Conservation (phyloP, 2,888 invertebrate species). For the Aleiodes testaceus region DNA sequence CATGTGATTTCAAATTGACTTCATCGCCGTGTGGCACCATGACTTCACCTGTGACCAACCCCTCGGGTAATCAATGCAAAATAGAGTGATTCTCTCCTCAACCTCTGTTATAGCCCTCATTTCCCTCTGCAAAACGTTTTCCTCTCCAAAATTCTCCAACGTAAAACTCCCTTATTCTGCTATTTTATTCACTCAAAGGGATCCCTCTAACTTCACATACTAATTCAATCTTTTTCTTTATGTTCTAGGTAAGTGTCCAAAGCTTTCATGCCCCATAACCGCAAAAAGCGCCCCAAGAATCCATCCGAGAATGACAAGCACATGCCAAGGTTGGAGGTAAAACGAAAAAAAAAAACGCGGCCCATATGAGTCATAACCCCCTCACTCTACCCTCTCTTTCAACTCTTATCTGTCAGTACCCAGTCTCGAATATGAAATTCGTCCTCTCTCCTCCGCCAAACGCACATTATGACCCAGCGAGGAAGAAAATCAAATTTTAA, state of each 20-base stretch:
- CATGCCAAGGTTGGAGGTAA: not conserved
- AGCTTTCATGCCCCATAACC: constrained; percentile 18
- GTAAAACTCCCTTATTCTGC: too few relatives aligned
- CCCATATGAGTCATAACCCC: not conserved
- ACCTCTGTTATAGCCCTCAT: too few relatives aligned
- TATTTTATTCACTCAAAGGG: too few relatives aligned
- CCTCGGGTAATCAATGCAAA: too few relatives aligned
- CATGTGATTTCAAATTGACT: too few relatives aligned
- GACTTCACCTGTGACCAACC: too few relatives aligned
- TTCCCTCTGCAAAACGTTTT: too few relatives aligned
- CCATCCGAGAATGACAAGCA: constrained; percentile 33
- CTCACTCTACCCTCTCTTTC: not conserved
- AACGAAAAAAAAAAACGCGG: constrained; percentile 7
- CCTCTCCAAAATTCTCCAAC: too few relatives aligned
- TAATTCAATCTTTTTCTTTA: constrained; percentile 39
- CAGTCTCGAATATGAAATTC: constrained; percentile 13
- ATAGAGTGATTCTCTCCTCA: too few relatives aligned
- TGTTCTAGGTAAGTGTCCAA: constrained; percentile 61
- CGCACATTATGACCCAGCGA: not conserved
- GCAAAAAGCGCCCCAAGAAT: not conserved
- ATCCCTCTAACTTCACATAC: too few relatives aligned
- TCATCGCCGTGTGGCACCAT: too few relatives aligned
- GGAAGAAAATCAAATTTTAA: not conserved
- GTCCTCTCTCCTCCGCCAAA: not conserved
- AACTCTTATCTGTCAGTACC: constrained; percentile 12